These are phyloP conservation scores for Ciconia boyciana DNA, from an alignment of 2,113 vertebrate genomes.

Conservation along the genomic window DNA sequence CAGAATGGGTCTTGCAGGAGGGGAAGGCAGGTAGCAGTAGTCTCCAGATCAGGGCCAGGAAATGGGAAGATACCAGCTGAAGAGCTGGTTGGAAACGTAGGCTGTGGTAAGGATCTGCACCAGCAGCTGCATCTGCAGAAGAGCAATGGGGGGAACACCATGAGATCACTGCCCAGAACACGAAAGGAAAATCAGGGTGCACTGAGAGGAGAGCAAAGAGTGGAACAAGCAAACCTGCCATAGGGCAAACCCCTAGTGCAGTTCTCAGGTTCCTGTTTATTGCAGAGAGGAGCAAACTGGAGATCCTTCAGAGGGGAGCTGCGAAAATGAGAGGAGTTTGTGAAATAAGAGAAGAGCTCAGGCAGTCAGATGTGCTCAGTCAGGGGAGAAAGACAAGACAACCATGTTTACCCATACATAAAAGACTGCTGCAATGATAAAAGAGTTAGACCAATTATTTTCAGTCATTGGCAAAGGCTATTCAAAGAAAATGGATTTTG, in stretches of 20 bases:
- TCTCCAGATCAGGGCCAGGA: background rate
- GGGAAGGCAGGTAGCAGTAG: background rate
- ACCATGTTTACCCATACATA: background rate
- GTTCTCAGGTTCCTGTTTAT: background rate
- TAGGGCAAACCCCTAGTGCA: background rate
- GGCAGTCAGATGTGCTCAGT: background rate
- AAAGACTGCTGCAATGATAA: background rate
- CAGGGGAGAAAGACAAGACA: background rate
- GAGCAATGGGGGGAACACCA: background rate
- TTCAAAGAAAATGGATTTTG: background rate
- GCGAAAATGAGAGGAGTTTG: background rate
- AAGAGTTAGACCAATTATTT: slow-evolving; percentile 4
- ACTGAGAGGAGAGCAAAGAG: background rate
- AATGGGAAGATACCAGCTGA: background rate
- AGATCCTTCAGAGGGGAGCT: background rate
- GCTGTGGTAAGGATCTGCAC: background rate
- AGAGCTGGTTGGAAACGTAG: background rate
- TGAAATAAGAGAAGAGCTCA: background rate
- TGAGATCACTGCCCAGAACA: background rate
- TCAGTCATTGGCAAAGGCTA: background rate
- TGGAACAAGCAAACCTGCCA: background rate
- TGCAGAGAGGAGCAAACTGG: background rate
- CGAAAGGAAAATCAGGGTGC: background rate
- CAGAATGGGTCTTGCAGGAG: background rate
- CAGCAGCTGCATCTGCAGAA: background rate